Conservation (phyloP, 1,140 invertebrate species). For the Pectinophora gossypiella region DNA sequence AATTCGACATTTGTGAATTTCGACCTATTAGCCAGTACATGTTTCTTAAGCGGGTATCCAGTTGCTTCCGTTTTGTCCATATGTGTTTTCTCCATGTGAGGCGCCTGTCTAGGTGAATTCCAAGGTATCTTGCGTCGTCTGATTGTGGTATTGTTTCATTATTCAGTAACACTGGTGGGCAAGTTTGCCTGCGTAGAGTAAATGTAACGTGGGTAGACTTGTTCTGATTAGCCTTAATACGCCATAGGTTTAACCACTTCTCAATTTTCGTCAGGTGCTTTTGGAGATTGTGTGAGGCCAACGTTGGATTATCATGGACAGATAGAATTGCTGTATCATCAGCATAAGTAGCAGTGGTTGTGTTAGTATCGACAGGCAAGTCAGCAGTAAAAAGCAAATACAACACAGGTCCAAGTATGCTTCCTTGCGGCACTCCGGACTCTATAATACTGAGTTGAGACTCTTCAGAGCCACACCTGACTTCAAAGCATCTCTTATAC, state of each 20-base stretch:
- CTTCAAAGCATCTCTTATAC: not conserved
- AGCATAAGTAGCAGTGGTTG: slow-evolving; percentile 21
- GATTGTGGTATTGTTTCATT: slow-evolving; percentile 15
- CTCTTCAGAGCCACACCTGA: not conserved
- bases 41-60: too few relatives aligned
- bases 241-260: slow-evolving; percentile 22
- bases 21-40: too few relatives aligned
- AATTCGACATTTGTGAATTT: too few relatives aligned
- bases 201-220: slow-evolving; percentile 25
- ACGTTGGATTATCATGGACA: slow-evolving; percentile 9
- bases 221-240: slow-evolving; percentile 23
- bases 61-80: slow-evolving; percentile 18
- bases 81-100: slow-evolving; percentile 31
- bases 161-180: slow-evolving; percentile 20
- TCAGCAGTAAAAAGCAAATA: slow-evolving; percentile 25
- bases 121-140: slow-evolving; percentile 24
- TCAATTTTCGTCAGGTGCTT: slow-evolving; percentile 10
- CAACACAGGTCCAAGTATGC: slow-evolving; percentile 21
- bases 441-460: slow-evolving; percentile 6
- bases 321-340: slow-evolving; percentile 28
- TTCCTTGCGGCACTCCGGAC: slow-evolving; percentile 22
- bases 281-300: slow-evolving; percentile 11
- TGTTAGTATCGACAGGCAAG: slow-evolving; percentile 12
- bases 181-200: slow-evolving; percentile 13
- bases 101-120: slow-evolving; percentile 24